Evolutionary conservation across 2,888 invertebrate genomes (phyloP), one percentile per base, ranked within the genome.

Genomic region (Mesochorus sp.): DNA sequence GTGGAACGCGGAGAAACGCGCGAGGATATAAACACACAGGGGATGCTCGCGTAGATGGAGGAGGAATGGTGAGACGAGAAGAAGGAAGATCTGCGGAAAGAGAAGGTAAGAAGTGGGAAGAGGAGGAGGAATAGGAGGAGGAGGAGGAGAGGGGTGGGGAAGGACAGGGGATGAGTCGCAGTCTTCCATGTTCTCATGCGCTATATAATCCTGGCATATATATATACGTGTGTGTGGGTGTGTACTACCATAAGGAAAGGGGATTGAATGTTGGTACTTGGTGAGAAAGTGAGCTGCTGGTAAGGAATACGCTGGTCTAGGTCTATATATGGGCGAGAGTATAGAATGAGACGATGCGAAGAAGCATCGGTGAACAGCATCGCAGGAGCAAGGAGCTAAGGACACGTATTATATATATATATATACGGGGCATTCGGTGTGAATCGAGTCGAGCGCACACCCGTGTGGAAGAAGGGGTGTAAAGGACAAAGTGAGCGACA

Each of bases 271-370:
- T 62, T 62, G 62, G 62, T 73, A 51, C 67, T 57, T 39, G 49
- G 55, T 72, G 68, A 68, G 77, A 77, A 73, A 73, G 77, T 62
- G 72, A 77, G 49, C 61, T 55, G 66, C 76, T 62, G 57, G 62
- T 68, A 28, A 67, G 73, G 24, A 73, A 72, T 67, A 66, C 37
- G 37, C 14, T 19, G 21, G n/a, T n/a, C 53, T 42, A 26, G 39
- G 3, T 17, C 24, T 44, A 2, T 34, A 24, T 17, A 42, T 17
- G 57, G 17, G 28, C 28, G 47, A 31, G 17, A 53, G 10, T 8
- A 39, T 5, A 44, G 26, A 64, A 21, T 12, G 42, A 24, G 39
- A 66, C 51, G 66, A 42, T 28, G 14, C 47, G 42, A 71, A 51
- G 64, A 71, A 51, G 47, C 51, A 21, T 49, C 39, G 39, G 10